phyloP scores from a whole-genome alignment of 1,140 invertebrate species.

The Trachymyrmex cornetzi region DNA sequence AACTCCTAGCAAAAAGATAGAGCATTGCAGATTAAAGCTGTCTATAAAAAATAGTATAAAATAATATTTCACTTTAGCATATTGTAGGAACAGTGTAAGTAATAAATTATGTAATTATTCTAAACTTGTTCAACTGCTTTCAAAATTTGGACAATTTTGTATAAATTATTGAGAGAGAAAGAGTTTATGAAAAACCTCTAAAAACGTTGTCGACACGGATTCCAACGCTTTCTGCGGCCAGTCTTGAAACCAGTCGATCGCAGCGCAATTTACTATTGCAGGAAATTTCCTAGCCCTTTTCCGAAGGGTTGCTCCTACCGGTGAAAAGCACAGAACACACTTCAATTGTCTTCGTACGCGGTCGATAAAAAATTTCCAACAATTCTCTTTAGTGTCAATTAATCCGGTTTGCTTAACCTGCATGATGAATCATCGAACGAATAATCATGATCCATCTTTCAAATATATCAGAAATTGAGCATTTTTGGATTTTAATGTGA shows the following conservation, averaged over 20 bases:
- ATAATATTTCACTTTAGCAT: neutral
- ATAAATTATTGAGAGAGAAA: slow-evolving; percentile 17
- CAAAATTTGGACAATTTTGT: neutral
- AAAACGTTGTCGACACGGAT: slow-evolving; percentile 95
- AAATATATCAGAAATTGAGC: neutral
- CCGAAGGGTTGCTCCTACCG: slow-evolving; percentile 93
- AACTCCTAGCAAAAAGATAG: slow-evolving; percentile 73
- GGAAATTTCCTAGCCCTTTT: slow-evolving; percentile 96
- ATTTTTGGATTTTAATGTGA: neutral
- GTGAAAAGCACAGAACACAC: slow-evolving; percentile 96
- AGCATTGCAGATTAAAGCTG: neutral
- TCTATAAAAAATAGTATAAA: neutral
- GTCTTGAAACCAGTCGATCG: slow-evolving; percentile 98
- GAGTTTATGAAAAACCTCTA: slow-evolving; percentile 83
- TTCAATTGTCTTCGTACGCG: slow-evolving; percentile 92
- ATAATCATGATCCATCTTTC: neutral
- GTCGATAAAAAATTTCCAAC: slow-evolving; percentile 98
- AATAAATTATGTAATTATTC: neutral
- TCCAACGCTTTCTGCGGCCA: slow-evolving; percentile 97
- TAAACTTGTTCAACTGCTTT: neutral
- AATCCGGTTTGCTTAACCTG: slow-evolving; percentile 92
- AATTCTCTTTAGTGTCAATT: slow-evolving; percentile 96
- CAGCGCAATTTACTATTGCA: slow-evolving; percentile 96
- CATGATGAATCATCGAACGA: neutral
- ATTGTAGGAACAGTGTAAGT: neutral